A percentile compares a stretch with the other conserved stretches of the same genome.
Conservation (phyloP, 2,888 invertebrate species). For the Apantesis nais region DNA sequence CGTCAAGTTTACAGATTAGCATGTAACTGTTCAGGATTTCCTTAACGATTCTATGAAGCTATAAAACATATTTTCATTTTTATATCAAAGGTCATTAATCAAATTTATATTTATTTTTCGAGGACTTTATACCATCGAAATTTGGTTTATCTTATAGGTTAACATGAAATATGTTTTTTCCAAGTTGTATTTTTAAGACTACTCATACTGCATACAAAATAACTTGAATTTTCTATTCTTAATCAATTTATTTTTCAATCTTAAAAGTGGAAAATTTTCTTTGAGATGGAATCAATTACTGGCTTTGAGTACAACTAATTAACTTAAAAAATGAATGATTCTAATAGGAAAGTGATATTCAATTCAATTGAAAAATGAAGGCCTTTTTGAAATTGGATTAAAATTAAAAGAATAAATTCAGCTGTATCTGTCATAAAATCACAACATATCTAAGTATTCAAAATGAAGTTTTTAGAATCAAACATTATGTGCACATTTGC, state of each 20-base stretch:
- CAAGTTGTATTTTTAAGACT: not conserved
- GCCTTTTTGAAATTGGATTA: not conserved
- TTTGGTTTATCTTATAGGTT: not conserved
- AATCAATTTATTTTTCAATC: too few species aligned
- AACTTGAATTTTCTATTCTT: not conserved
- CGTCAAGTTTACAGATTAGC: slow-evolving; percentile 30
- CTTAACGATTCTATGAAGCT: slow-evolving; percentile 37
- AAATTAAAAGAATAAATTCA: too few species aligned
- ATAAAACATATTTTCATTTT: slow-evolving; percentile 25
- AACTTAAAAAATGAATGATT: not conserved
- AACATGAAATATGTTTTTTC: not conserved
- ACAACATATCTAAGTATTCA: too few species aligned
- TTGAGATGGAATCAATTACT: not conserved
- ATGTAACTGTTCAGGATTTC: slow-evolving; percentile 53
- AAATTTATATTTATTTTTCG: not conserved
- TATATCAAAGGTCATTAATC: not conserved
- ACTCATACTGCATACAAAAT: not conserved
- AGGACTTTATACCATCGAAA: not conserved
- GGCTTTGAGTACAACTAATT: not conserved
- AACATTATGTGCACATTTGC: too few species aligned
- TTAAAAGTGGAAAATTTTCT: not conserved
- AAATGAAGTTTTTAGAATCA: too few species aligned
- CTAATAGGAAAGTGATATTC: not conserved
- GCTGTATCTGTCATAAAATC: too few species aligned
- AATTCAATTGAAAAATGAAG: too few species aligned